Percentiles rank a stretch among this genome's conserved stretches.
Conservation (phyloP, 2,113 vertebrate genomes). For the Cinclus mexicanus region DNA sequence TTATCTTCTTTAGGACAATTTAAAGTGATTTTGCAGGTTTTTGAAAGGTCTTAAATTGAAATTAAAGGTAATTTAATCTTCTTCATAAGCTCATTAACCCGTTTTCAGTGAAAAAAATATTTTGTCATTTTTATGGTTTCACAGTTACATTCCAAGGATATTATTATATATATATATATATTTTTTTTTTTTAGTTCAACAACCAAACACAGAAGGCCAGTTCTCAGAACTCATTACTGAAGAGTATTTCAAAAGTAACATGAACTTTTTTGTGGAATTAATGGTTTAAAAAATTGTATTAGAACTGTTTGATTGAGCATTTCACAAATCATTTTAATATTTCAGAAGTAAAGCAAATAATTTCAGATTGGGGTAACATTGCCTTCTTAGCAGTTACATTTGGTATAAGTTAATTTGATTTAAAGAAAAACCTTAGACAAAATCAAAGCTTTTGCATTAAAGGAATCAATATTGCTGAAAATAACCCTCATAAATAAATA, state of each 20-base stretch:
- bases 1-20: not conserved
- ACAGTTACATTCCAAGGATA: not conserved
- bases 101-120: not conserved
- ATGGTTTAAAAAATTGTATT: not conserved
- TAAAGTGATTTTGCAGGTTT: rapidly evolving
- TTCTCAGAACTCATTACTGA: not conserved
- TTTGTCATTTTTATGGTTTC: not conserved
- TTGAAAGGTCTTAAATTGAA: not conserved
- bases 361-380: not conserved
- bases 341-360: not conserved
- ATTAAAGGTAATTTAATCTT: not conserved
- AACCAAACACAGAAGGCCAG: not conserved
- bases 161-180: not conserved
- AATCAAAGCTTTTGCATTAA: conserved; percentile 35
- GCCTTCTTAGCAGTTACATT: not conserved
- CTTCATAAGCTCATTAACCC: not conserved
- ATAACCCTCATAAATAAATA: conserved; percentile 7
- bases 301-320: not conserved
- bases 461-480: not conserved
- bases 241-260: not conserved
- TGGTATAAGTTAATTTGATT: not conserved
- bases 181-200: not conserved
- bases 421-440: not conserved
- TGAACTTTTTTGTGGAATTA: not conserved
- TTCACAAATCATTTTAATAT: conserved; percentile 21